Evolutionary conservation across 2,797 vertebrate species (phyloP).

Genomic region (Spea hammondii): DNA sequence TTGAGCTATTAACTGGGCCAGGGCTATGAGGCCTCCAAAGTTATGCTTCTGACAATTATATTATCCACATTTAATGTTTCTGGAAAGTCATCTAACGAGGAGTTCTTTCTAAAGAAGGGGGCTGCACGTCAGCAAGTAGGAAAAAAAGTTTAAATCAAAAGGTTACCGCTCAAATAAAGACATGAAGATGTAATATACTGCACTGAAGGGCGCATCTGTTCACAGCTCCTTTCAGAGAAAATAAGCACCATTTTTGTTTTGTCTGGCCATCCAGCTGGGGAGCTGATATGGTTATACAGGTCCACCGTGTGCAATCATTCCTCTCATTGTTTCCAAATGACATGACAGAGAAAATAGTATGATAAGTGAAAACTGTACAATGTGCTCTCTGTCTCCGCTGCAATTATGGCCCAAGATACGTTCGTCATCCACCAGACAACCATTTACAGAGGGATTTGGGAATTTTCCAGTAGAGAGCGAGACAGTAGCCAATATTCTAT

Average conservation of each 20-base stretch:
- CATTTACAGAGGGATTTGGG: constrained; percentile 53
- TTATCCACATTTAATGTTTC: background rate
- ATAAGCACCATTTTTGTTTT: constrained; percentile 1
- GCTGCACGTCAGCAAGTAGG: background rate
- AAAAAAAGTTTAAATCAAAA: background rate
- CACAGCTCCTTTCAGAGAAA: background rate
- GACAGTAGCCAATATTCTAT: constrained; percentile 42
- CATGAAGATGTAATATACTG: background rate
- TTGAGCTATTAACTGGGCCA: no score
- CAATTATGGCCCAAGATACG: constrained; percentile 1
- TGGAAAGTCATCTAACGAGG: background rate
- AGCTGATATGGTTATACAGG: background rate
- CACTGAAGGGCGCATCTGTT: background rate
- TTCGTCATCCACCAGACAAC: constrained; percentile 54
- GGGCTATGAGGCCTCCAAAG: no score
- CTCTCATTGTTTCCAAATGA: constrained; percentile 9
- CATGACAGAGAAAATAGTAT: constrained; percentile 5
- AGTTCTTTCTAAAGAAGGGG: background rate
- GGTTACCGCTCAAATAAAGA: constrained; percentile 47
- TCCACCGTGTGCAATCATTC: background rate
- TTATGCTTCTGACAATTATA: no score
- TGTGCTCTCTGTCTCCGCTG: constrained; percentile 43
- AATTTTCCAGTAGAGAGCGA: constrained; percentile 48
- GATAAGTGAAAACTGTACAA: constrained; percentile 31
- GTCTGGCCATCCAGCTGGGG: constrained; percentile 1